Evolutionary conservation across 2,888 invertebrate genomes (phyloP), one percentile per base, ranked within the genome.

Genomic region (Muscina levida): DNA sequence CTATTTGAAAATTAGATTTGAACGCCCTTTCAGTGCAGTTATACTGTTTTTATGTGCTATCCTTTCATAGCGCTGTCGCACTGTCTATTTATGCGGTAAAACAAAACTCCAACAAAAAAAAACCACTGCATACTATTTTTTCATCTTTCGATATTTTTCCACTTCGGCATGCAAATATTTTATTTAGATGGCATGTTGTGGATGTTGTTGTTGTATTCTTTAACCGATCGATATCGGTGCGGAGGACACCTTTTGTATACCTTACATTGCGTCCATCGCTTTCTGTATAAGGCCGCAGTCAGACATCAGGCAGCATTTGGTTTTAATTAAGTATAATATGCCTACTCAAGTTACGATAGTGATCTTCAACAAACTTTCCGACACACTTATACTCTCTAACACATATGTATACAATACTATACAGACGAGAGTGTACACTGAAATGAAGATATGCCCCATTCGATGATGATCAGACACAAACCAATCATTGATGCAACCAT

Each of bases 281-380:
- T 44, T 26, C 42, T 13, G 19, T 42, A 19, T 62, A 62, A 62
- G 62, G 39, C 62, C 19, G 22, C 39, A 62, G 22, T 62, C 62
- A 62, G 62, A 42, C 39, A 62, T 57, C 26, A 65, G 82, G 77
- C 81, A 81, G 81, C 71, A 74, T 81, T 77, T 81, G 72, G 68
- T 83, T 84, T 84, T 84, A 84, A 84, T 84, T 84, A 84, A 84
- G 26, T 77, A 82, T 82, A 83, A 82, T 83, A 83, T 82, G 82
- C 84, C 84, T 83, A 83, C 84, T 83, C 84, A 84, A 82, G 82
- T 83, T 83, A 77, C 84, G 84, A 84, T 83, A 82, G 82, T 82
- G 82, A 83, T 83, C 84, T 79, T 79, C 67, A 76, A 37, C 26
- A 56, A 11, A 62, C 62, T 53, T n/a, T 22, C 72, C 13, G 2